Evolutionary conservation across 2,888 invertebrate species (phyloP).

Genomic region (Hirtodrosophila trivittata): DNA sequence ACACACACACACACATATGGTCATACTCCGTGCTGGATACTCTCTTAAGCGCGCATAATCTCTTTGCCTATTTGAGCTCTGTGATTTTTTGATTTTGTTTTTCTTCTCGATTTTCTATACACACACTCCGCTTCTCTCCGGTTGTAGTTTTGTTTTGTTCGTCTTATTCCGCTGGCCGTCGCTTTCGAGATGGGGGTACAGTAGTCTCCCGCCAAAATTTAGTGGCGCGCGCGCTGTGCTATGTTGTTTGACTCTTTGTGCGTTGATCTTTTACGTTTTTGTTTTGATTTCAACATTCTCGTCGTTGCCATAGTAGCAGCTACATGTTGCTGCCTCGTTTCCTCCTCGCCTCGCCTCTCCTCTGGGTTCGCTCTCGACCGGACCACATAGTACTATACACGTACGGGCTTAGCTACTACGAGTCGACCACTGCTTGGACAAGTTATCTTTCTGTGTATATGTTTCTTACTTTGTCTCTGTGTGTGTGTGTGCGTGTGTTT

Average conservation of each 20-base stretch:
- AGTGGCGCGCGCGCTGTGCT: slow-evolving; percentile 58
- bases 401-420: neutral
- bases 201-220: slow-evolving; percentile 79
- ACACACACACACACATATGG: too few relatives aligned
- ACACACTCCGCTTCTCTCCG: slow-evolving; percentile 47
- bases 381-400: slow-evolving; percentile 42
- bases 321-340: slow-evolving; percentile 10
- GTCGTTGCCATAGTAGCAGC: slow-evolving; percentile 50
- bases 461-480: slow-evolving; percentile 24
- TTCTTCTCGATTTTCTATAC: slow-evolving; percentile 60
- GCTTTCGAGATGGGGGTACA: slow-evolving; percentile 61
- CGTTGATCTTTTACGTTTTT: slow-evolving; percentile 80
- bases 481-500: slow-evolving; percentile 21
- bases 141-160: slow-evolving; percentile 77
- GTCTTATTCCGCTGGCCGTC: slow-evolving; percentile 57
- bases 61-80: slow-evolving; percentile 24
- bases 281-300: slow-evolving; percentile 79
- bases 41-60: slow-evolving; percentile 25
- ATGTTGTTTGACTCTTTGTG: slow-evolving; percentile 58
- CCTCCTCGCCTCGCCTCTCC: slow-evolving; percentile 27
- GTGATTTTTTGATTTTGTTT: slow-evolving; percentile 53
- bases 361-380: slow-evolving; percentile 58
- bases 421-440: slow-evolving; percentile 49
- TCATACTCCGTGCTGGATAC: neutral
- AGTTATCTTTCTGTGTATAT: slow-evolving; percentile 53